Evolutionary conservation across 2,888 invertebrate species (phyloP), one percentile per base, ranked within the genome.

Genomic region (Nineta flava): DNA sequence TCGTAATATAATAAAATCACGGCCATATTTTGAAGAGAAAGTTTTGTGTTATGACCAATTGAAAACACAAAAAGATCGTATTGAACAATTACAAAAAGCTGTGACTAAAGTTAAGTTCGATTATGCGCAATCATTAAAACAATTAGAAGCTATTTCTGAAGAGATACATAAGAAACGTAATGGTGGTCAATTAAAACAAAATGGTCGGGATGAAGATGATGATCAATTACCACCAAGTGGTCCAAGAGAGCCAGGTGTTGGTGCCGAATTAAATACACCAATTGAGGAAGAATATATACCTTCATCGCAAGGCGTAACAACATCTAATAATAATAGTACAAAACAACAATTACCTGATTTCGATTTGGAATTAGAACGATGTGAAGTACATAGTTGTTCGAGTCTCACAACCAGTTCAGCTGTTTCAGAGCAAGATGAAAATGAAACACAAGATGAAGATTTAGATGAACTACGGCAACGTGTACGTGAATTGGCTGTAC

Each of bases 21-120:
- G 90, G 51, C 79, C 87, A 0, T 95, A 94, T 65, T 94, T 94
- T 62, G 93, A 94, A 55, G 83, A 91, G 65, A 92, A 90, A 68
- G 79, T 82, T 60, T 74, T 86, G 12, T 87, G 91, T 57, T 86
- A 93, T 62, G 82, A 85, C 59, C 87, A 90, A 63, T 65, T 93
- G 50, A 82, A 83, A 59, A 83, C 86, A 3, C 90, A 92, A 62
- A 92, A 91, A 62, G 78, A 77, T 56, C 79, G 87, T 60, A 87
- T 93, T 15, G 83, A 86, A 58, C 78, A 79, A 56, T 70, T 95
- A 12, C 88, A 92, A 60, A 75, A 77, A 50, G 81, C 84, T 48
- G 86, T 95, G 46, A 73, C 78, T 13, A 77, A 77, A 60, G 82
- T 88, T 2, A 95, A 95, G 65, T 72, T 69, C 54, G 78, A 83